Conservation (phyloP, 1,140 invertebrate species). For the Drosophila tropicalis region DNA sequence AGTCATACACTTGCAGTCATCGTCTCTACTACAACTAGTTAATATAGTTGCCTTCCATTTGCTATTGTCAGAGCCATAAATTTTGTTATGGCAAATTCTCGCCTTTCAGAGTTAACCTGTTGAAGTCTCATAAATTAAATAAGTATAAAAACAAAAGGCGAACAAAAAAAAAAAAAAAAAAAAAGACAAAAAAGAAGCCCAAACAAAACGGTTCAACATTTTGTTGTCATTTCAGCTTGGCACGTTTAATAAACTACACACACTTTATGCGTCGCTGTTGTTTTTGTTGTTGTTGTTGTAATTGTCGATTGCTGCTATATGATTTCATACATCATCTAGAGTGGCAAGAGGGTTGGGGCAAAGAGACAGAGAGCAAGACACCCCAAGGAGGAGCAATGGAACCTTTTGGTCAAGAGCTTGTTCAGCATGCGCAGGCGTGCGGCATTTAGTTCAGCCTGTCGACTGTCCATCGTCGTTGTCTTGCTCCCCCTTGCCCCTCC, state of each 20-base stretch:
- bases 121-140: constrained; percentile 74
- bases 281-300: constrained; percentile 33
- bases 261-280: constrained; percentile 47
- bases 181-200: constrained; percentile 8
- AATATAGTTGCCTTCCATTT: constrained; percentile 41
- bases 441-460: constrained; percentile 82
- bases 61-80: constrained; percentile 12
- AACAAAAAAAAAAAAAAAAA: neutral
- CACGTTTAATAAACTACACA: constrained; percentile 79
- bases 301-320: constrained; percentile 75
- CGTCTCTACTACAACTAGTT: neutral
- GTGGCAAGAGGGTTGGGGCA: neutral
- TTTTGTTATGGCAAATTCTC: constrained; percentile 68
- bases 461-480: constrained; percentile 35
- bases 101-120: constrained; percentile 60
- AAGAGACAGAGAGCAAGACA: constrained; percentile 20
- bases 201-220: constrained; percentile 40
- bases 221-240: constrained; percentile 63
- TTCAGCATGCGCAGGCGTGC: constrained; percentile 80
- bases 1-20: neutral
- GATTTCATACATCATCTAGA: constrained; percentile 79
- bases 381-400: constrained; percentile 36
- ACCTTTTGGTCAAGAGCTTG: constrained; percentile 30
- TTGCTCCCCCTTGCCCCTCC: neutral
- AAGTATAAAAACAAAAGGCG: constrained; percentile 31